Evolutionary conservation across 64 coral and sea anemone genomes (phyloP), one percentile per base, ranked within the genome.

Genomic region (Catalaphyllia jardinei): DNA sequence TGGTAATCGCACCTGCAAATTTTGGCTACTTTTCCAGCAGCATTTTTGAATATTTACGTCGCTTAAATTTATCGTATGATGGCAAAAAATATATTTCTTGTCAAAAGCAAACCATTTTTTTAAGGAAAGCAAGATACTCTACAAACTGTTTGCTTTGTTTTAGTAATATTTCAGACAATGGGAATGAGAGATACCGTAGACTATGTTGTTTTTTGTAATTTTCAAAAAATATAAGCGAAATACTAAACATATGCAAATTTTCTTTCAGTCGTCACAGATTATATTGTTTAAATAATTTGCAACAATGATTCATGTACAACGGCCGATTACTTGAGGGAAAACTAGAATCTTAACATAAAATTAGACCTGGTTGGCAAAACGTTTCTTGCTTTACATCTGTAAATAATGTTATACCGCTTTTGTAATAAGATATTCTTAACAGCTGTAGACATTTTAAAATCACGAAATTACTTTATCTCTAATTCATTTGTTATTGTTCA

Each of bases 171-270:
- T 69, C 65, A 69, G 11, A n/a, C 65, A 29, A 69, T 4, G 24
- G n/a, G n/a, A 69, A 24, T 11, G n/a, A 69, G 10, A 29, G 4
- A 69, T 27, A 9, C 4, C 8, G 22, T 27, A 24, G 10, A 10
- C 24, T 7, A 69, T 25, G 25, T 28, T 27, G 25, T 28, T 27
- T 69, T 69, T 25, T 7, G 22, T 69, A 22, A 24, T 69, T 24
- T 27, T 11, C 10, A 69, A 11, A 1, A 69, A 27, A 25, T n/a
- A 11, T n/a, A 69, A 25, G 65, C 22, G 8, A 69, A 69, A 69
- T 69, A 69, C n/a, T 69, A 25, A 27, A 69, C 65, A 69, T 69
- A 69, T 69, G 65, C 65, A 69, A 69, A 69, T 69, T 11, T 69
- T 4, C 11, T 25, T 27, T 10, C 0, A 69, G 25, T 8, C 22